Percentiles rank a stretch among this genome's conserved stretches.
These are phyloP conservation scores for Drosophila orosa DNA, from an alignment of 1,140 invertebrate species.

Conservation along the genomic window DNA sequence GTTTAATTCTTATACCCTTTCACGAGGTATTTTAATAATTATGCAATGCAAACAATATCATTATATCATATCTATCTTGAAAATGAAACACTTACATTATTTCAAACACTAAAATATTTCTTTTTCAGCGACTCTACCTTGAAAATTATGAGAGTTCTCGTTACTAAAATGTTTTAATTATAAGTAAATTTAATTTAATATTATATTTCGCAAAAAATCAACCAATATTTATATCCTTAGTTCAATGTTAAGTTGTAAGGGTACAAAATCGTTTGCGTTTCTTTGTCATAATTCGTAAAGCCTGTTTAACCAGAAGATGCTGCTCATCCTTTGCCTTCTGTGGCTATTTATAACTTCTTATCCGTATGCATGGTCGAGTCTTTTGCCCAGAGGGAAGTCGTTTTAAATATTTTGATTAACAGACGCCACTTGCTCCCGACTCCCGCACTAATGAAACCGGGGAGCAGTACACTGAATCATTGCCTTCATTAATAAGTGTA, in stretches of 20 bases:
- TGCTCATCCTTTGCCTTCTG: conserved; percentile 52
- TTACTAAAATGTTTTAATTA: too few relatives aligned
- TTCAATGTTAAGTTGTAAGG: neutral
- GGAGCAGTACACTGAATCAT: neutral
- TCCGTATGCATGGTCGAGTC: conserved; percentile 22
- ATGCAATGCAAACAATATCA: too few relatives aligned
- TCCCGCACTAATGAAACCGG: conserved; percentile 46
- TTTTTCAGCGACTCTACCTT: too few relatives aligned
- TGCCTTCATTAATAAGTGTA: conserved; percentile 43
- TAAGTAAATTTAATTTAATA: too few relatives aligned
- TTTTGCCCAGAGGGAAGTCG: conserved; percentile 57
- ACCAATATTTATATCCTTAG: neutral
- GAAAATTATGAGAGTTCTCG: too few relatives aligned
- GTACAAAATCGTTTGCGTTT: neutral
- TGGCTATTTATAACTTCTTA: conserved; percentile 54
- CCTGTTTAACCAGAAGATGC: conserved; percentile 25
- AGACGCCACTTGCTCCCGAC: conserved; percentile 61
- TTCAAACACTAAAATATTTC: too few relatives aligned
- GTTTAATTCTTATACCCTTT: conserved; percentile 6
- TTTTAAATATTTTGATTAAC: conserved; percentile 81
- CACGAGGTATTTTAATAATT: too few relatives aligned
- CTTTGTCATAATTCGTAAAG: conserved; percentile 49
- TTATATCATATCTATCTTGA: too few relatives aligned
- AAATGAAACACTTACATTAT: too few relatives aligned
- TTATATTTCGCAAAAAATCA: neutral